Percentiles rank a stretch among this genome's conserved stretches.
Evolutionary conservation across 1,140 invertebrate genomes (phyloP).

Genomic region (Drosophila pandora): DNA sequence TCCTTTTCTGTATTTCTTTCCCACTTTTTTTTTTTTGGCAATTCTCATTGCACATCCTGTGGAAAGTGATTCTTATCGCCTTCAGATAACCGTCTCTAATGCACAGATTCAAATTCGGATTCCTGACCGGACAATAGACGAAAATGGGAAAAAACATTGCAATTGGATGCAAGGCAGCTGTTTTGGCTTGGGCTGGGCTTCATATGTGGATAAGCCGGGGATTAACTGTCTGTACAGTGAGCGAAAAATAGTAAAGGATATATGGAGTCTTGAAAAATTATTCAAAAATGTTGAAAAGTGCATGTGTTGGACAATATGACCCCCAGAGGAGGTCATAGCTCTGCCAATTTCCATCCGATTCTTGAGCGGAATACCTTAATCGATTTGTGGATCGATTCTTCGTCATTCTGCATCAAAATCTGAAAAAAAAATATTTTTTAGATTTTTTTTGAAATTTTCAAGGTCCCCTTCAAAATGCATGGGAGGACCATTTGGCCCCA

Average conservation of each 20-base stretch:
- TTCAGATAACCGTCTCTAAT: constrained; percentile 33
- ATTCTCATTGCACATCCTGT: constrained; percentile 64
- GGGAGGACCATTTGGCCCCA: too few relatives aligned
- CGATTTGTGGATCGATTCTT: too few relatives aligned
- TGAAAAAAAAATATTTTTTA: too few relatives aligned
- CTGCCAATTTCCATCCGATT: too few relatives aligned
- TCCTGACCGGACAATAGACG: constrained; percentile 38
- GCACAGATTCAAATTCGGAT: constrained; percentile 49
- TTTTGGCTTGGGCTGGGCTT: constrained; percentile 14
- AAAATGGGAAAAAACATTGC: constrained; percentile 12
- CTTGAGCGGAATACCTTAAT: too few relatives aligned
- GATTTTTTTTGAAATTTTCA: too few relatives aligned
- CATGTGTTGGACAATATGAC: too few relatives aligned
- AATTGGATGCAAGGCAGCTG: constrained; percentile 53
- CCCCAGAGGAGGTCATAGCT: too few relatives aligned
- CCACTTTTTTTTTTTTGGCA: constrained; percentile 46
- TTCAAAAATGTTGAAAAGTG: too few relatives aligned
- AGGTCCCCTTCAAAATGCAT: too few relatives aligned
- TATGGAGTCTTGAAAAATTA: too few relatives aligned
- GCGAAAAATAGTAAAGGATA: neutral
- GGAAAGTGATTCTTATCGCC: constrained; percentile 61
- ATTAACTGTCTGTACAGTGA: constrained; percentile 40
- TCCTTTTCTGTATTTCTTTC: constrained; percentile 43
- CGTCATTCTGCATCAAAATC: too few relatives aligned
- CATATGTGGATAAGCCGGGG: constrained; percentile 42